Conservation (phyloP, 2,888 invertebrate genomes). For the Drosophila anceps region DNA sequence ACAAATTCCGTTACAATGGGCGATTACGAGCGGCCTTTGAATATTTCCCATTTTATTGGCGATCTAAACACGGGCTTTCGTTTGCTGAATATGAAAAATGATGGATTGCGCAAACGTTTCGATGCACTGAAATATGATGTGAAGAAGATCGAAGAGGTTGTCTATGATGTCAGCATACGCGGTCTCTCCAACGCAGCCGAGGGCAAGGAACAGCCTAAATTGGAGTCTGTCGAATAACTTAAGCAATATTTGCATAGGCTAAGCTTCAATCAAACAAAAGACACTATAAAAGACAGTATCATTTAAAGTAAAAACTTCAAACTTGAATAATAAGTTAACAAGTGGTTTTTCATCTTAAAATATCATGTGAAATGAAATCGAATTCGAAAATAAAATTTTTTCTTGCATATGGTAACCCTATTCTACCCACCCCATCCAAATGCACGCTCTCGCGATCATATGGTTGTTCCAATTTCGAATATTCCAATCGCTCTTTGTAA, state of each 20-base stretch:
- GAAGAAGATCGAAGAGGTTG: conserved; percentile 97
- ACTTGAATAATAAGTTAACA: conserved; percentile 11
- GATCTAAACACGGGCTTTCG: conserved; percentile 96
- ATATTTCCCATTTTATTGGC: conserved; percentile 94
- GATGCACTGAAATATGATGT: conserved; percentile 96
- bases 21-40: conserved; percentile 92
- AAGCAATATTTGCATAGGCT: conserved; percentile 12
- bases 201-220: conserved; percentile 40
- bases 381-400: conserved; percentile 16
- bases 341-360: conserved; percentile 6
- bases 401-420: conserved; percentile 31
- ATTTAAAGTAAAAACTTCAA: conserved; percentile 20
- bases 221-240: conserved; percentile 33
- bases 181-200: conserved; percentile 86
- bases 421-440: conserved; percentile 28
- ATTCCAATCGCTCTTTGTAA: conserved; percentile 18
- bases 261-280: conserved; percentile 8
- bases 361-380: conserved; percentile 13
- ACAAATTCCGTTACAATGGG: conserved; percentile 94
- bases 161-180: conserved; percentile 93
- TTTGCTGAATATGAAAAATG: conserved; percentile 95
- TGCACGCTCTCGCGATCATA: conserved; percentile 57
- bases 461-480: conserved; percentile 44
- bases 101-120: conserved; percentile 93
- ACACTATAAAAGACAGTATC: conserved; percentile 7